Conservation (phyloP, 35 echinoderm and acorn worm genomes). For the Patiria miniata region DNA sequence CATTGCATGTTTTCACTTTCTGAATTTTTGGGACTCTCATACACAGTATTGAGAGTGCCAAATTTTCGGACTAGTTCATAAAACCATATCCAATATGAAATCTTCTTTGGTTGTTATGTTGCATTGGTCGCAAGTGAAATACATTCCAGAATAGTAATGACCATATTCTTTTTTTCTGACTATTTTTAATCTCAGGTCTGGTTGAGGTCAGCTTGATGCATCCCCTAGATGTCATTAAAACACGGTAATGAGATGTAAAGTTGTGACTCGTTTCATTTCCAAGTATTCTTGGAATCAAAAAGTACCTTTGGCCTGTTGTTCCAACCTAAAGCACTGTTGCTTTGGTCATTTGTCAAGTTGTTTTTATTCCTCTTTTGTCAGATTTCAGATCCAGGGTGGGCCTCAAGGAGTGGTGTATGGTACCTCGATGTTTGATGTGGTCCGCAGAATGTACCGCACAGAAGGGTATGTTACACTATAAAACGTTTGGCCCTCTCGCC, state of each 20-base stretch:
- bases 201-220: conserved; percentile 84
- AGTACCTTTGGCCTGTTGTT: too few relatives aligned
- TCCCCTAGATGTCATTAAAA: conserved; percentile 81
- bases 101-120: too few relatives aligned
- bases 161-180: not conserved
- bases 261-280: too few relatives aligned
- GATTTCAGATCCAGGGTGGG: conserved; percentile 76
- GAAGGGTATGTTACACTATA: conserved; percentile 57
- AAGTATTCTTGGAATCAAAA: too few relatives aligned
- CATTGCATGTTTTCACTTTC: not conserved
- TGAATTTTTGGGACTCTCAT: not conserved
- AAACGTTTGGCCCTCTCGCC: too few relatives aligned
- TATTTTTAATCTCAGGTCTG: conserved; percentile 38
- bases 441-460: conserved; percentile 50
- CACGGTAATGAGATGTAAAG: conserved; percentile 44
- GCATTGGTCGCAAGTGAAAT: too few relatives aligned
- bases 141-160: not conserved
- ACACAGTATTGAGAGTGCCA: too few relatives aligned
- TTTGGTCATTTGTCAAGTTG: not conserved
- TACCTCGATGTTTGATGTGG: conserved; percentile 54
- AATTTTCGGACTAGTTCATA: too few relatives aligned
- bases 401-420: conserved; percentile 37
- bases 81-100: too few relatives aligned
- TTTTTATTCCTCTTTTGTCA: conserved; percentile 32
- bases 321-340: not conserved